Evolutionary conservation across 2,113 vertebrate species (phyloP).

Genomic region (Alligator sinensis): DNA sequence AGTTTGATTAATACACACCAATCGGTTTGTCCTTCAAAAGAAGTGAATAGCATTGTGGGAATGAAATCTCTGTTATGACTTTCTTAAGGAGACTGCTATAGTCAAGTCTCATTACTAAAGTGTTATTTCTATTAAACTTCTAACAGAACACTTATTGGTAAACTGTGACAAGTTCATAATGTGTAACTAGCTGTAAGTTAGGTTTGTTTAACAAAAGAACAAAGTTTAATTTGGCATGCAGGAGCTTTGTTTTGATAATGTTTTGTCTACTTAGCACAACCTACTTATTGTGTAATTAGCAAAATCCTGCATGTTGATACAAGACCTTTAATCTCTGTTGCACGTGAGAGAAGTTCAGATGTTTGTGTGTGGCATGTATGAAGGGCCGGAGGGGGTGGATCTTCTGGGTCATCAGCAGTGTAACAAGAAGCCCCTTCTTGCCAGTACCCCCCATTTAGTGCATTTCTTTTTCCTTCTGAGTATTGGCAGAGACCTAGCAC

Average conservation of each 20-base stretch:
- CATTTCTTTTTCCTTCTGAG: no score
- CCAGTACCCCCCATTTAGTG: no score
- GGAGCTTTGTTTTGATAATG: not conserved
- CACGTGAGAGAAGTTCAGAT: not conserved
- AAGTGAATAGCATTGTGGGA: no score
- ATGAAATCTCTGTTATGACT: not conserved
- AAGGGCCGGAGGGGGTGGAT: no score
- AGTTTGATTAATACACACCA: not conserved
- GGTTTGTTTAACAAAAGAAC: not conserved
- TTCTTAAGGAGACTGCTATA: not conserved
- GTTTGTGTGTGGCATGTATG: no score
- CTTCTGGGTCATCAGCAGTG: no score
- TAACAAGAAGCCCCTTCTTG: no score
- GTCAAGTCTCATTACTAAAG: not conserved
- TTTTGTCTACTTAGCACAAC: not conserved
- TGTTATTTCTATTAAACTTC: not conserved
- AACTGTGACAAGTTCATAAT: not conserved
- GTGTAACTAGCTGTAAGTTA: not conserved
- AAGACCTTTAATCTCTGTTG: not conserved
- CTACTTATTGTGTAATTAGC: not conserved
- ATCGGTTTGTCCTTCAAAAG: not conserved
- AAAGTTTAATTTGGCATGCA: not conserved
- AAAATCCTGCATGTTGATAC: not conserved
- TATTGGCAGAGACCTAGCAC: no score
- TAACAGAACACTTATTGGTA: not conserved